A percentile compares a stretch with the other conserved stretches of the same genome.
phyloP scores from a whole-genome alignment of 2,888 invertebrate genomes.

The Hirtodrosophila confusa region DNA sequence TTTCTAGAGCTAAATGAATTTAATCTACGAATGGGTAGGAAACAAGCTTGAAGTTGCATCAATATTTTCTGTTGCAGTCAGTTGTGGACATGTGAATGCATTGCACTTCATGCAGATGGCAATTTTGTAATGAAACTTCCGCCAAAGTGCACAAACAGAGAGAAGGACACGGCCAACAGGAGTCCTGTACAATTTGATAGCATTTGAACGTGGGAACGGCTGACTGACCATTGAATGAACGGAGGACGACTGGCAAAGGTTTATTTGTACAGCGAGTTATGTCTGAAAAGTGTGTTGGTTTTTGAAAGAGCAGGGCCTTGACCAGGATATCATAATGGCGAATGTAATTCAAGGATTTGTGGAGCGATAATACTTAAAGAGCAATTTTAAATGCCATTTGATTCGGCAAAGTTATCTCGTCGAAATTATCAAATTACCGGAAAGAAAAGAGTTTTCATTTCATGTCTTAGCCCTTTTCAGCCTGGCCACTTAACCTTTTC shows the following conservation, averaged over 20 bases:
- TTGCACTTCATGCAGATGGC: constrained; percentile 23
- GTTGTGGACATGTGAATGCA: constrained; percentile 9
- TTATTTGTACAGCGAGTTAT: too few species aligned
- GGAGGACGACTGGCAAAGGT: too few species aligned
- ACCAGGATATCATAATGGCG: too few species aligned
- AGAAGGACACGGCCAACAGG: not conserved
- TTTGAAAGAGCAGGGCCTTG: too few species aligned
- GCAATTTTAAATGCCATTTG: not conserved
- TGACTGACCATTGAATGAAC: too few species aligned
- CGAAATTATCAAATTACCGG: constrained; percentile 26
- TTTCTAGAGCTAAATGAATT: not conserved
- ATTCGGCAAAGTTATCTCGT: not conserved
- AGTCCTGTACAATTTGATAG: constrained; percentile 12
- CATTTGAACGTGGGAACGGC: too few species aligned
- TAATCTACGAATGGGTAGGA: not conserved
- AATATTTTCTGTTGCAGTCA: not conserved
- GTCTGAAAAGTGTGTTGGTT: too few species aligned
- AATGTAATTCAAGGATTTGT: too few species aligned
- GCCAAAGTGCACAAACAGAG: constrained; percentile 28
- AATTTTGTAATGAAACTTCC: constrained; percentile 53
- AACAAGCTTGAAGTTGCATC: not conserved
- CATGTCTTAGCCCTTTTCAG: constrained; percentile 20
- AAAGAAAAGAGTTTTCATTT: constrained; percentile 30
- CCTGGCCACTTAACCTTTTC: constrained; percentile 34
- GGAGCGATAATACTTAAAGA: too few species aligned